Evolutionary conservation across 2,888 invertebrate species (phyloP).

Genomic region (Netelia inedita): DNA sequence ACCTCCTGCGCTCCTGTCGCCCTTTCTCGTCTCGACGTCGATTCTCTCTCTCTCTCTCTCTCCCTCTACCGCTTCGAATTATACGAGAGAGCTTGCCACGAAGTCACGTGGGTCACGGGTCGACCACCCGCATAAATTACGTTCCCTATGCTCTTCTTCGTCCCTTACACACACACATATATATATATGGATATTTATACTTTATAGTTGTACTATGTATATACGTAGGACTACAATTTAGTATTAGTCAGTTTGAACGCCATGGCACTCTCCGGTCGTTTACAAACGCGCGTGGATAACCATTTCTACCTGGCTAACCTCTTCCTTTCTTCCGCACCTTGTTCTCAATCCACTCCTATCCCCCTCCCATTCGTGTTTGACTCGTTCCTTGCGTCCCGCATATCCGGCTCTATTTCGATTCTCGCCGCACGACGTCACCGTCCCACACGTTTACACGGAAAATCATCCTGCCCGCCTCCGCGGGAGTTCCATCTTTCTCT

Average conservation of each 20-base stretch:
- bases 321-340: slow-evolving; percentile 35
- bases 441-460: slow-evolving; percentile 26
- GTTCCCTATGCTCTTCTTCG: slow-evolving; percentile 42
- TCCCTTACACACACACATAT: slow-evolving; percentile 42
- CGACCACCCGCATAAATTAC: slow-evolving; percentile 70
- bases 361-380: background rate
- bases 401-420: slow-evolving; percentile 57
- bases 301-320: slow-evolving; percentile 55
- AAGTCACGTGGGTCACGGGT: slow-evolving; percentile 70
- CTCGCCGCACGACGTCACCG: background rate
- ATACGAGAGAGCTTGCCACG: slow-evolving; percentile 64
- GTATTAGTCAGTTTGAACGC: slow-evolving; percentile 34
- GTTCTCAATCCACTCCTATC: slow-evolving; percentile 8
- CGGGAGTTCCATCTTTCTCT: slow-evolving; percentile 5
- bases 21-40: slow-evolving; percentile 59
- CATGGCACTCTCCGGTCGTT: slow-evolving; percentile 55
- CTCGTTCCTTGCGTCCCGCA: slow-evolving; percentile 35
- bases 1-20: slow-evolving; percentile 66
- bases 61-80: slow-evolving; percentile 50
- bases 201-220: background rate
- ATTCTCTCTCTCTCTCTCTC: slow-evolving; percentile 20
- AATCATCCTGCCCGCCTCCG: slow-evolving; percentile 32
- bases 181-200: slow-evolving; percentile 26
- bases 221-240: slow-evolving; percentile 23
- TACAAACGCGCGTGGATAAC: slow-evolving; percentile 65